Conservation (phyloP, 1,140 invertebrate species). For the Magallana gigas region DNA sequence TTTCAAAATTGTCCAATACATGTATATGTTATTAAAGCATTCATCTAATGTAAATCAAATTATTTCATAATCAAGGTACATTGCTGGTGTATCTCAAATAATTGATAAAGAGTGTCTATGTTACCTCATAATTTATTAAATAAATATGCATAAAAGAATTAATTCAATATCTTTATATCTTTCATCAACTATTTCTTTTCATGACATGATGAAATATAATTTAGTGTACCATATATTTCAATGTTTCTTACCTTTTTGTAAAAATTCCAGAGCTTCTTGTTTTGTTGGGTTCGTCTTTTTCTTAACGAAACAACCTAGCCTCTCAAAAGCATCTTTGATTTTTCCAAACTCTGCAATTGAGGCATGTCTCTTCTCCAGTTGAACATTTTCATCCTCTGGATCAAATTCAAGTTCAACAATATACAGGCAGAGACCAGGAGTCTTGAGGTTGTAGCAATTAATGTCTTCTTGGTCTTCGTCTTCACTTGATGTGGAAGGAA, state of each 20-base stretch:
- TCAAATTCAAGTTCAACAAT: not conserved
- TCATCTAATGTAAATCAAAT: no score
- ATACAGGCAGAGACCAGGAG: not conserved
- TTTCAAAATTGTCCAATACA: no score
- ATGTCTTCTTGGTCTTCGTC: not conserved
- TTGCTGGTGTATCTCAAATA: no score
- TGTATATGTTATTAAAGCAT: no score
- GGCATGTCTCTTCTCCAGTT: not conserved
- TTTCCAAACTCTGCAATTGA: not conserved
- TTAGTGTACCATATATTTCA: no score
- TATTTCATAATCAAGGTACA: no score
- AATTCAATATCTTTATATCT: no score
- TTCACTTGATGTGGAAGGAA: not conserved
- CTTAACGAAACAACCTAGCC: conserved; percentile 2
- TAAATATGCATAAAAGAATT: no score
- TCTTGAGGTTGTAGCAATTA: not conserved
- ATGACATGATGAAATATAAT: no score
- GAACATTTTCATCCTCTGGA: not conserved
- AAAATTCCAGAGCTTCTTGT: not conserved
- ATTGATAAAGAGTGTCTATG: no score
- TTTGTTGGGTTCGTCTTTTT: not conserved
- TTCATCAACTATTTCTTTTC: no score
- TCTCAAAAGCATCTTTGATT: not conserved
- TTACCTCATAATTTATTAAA: no score
- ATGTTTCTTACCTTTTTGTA: conserved; percentile 14